phyloP scores from a whole-genome alignment of 2,797 vertebrate genomes.

The Scleropages formosus region DNA sequence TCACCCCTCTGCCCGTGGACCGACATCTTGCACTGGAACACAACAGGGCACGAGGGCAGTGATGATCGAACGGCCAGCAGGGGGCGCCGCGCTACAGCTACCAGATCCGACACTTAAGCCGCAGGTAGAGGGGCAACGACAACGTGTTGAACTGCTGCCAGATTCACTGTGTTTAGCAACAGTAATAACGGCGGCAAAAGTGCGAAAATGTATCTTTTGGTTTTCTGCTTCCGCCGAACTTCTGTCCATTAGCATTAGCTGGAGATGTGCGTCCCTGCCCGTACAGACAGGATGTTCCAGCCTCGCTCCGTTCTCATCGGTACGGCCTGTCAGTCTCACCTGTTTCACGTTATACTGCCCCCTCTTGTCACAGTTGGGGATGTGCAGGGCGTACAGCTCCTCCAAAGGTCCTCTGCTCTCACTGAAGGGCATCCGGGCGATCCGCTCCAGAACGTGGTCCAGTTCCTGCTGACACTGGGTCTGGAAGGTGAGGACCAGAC shows the following conservation, averaged over 20 bases:
- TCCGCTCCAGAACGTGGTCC: conserved; percentile 85
- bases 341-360: conserved; percentile 93
- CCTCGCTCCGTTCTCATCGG: too few relatives aligned
- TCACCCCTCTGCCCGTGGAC: conserved; percentile 91
- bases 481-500: conserved; percentile 59
- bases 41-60: conserved; percentile 42
- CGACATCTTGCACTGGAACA: conserved; percentile 91
- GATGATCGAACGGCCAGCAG: neutral
- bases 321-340: conserved; percentile 62
- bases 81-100: too few relatives aligned
- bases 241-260: too few relatives aligned
- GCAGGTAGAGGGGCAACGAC: too few relatives aligned
- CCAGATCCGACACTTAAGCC: too few relatives aligned
- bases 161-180: too few relatives aligned
- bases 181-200: too few relatives aligned
- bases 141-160: too few relatives aligned
- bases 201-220: too few relatives aligned
- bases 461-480: conserved; percentile 86
- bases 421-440: conserved; percentile 83
- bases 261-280: too few relatives aligned
- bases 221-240: too few relatives aligned
- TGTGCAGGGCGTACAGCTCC: conserved; percentile 86
- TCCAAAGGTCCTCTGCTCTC: conserved; percentile 88
- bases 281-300: too few relatives aligned
- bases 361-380: conserved; percentile 91